These are phyloP conservation scores for Syngnathoides biaculeatus DNA, from an alignment of 2,113 vertebrate species.

Conservation along the genomic window DNA sequence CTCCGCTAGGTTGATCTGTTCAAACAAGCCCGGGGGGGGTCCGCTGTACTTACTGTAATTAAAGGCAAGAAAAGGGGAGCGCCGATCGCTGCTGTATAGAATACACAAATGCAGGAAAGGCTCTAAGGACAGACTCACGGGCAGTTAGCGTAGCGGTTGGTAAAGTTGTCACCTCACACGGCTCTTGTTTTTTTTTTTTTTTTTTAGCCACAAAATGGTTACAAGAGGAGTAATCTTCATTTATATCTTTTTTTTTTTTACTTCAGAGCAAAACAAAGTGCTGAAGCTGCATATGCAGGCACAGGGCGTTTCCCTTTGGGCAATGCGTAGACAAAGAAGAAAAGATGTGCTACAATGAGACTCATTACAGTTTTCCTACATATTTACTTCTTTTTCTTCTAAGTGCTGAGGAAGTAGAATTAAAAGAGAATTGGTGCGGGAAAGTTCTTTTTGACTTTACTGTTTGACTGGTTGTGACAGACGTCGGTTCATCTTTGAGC, in stretches of 20 bases:
- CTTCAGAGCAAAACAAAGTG: conserved; percentile 51
- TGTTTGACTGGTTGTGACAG: conserved; percentile 19
- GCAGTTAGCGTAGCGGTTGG: neutral
- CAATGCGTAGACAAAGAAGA: conserved; percentile 39
- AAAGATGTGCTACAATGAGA: conserved; percentile 42
- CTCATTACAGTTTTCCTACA: conserved; percentile 19
- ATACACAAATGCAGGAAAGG: conserved; percentile 39
- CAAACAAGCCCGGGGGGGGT: conserved; percentile 66
- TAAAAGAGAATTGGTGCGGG: conserved; percentile 3
- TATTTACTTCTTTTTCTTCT: conserved; percentile 12
- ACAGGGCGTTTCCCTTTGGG: conserved; percentile 41
- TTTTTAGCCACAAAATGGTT: neutral
- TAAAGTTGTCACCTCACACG: neutral
- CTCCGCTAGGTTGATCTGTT: conserved; percentile 71
- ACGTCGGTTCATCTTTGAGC: neutral
- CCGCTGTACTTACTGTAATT: conserved; percentile 71
- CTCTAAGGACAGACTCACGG: conserved; percentile 23
- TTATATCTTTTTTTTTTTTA: conserved; percentile 20
- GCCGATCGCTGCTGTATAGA: conserved; percentile 49
- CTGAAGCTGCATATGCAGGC: conserved; percentile 57
- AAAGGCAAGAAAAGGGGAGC: conserved; percentile 45
- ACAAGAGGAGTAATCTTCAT: neutral
- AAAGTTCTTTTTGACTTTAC: conserved; percentile 23
- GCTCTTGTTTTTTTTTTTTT: neutral
- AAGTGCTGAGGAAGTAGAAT: conserved; percentile 14